Evolutionary conservation across 2,797 vertebrate species (phyloP), one percentile per base, ranked within the genome.

Genomic region (Bovichtus variegatus): DNA sequence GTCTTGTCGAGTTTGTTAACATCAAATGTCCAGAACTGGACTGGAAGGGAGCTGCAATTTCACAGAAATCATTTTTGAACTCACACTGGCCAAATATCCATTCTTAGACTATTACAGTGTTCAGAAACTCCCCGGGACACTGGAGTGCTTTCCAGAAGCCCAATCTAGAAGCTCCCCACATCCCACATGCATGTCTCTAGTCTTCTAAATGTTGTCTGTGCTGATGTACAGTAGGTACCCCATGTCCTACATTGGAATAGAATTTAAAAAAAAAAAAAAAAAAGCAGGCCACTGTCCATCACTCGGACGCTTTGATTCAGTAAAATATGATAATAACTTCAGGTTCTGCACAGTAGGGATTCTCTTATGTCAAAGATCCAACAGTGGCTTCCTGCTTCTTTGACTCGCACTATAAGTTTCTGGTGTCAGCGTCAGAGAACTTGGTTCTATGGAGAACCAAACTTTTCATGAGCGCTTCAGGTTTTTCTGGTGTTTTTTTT

Each of bases 51-150:
- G 47, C 55, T 49, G 23, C 65, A 83, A 80, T 80, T 82, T 86
- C 67, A 75, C 53, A 69, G 50, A 79, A 71, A 74, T 81, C 36
- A 53, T 53, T 87, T 78, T 68, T 80, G 40, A 68, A 75, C 55
- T 78, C 74, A 61, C 15, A 50, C 38, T 66, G 53, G 64, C 70
- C 66, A 76, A 69, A 87, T 81, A 68, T 60, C 64, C 36, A 53
- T 65, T 81, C 68, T 82, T 38, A 41, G 19, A 53, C 54, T 62
- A 46, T 61, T 65, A 19, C 31, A 43, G 41, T 76, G 65, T 80
- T 81, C 53, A 67, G 49, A 82, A 75, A 68, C 61, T 83, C 49
- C 50, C 54, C 12, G 0, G 60, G 82, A 59, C 43, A 70, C 23
- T 27, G 9, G 46, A 50, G 65, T 59, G 63, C 34, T 71, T 72